phyloP scores from a whole-genome alignment of 2,888 invertebrate species.

The Eueremaeus valkanovi region DNA sequence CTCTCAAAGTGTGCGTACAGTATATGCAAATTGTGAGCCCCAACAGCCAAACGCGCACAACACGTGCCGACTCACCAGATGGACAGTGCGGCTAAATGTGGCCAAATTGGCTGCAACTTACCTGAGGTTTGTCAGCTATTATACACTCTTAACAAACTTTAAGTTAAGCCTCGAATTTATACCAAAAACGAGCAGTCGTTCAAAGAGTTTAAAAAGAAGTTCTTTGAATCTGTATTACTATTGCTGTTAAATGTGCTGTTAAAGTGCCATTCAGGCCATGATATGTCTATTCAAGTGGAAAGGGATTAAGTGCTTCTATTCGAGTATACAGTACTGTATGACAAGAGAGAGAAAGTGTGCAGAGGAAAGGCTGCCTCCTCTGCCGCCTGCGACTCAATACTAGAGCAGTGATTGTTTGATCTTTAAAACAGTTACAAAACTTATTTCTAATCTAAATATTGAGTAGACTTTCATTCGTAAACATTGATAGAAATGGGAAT shows the following conservation, averaged over 20 bases:
- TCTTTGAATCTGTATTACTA: neutral
- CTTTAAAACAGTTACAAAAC: neutral
- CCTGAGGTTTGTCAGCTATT: slow-evolving; percentile 27
- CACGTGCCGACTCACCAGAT: slow-evolving; percentile 24
- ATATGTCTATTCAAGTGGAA: neutral
- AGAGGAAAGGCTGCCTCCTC: no score
- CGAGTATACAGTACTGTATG: no score
- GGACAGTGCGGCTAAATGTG: slow-evolving; percentile 1
- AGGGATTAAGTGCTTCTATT: slow-evolving; percentile 20
- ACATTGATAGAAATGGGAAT: neutral
- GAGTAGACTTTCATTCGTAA: neutral
- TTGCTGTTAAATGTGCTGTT: slow-evolving; percentile 19
- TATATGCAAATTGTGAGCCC: neutral
- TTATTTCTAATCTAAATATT: neutral
- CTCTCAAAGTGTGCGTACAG: neutral
- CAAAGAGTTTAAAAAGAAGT: neutral
- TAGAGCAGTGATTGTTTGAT: neutral
- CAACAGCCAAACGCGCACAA: neutral
- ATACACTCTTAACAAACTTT: neutral
- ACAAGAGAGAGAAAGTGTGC: no score
- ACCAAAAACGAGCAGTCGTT: slow-evolving; percentile 13
- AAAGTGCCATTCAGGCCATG: slow-evolving; percentile 4
- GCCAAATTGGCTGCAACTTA: neutral
- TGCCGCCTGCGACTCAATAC: neutral
- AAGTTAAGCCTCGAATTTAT: neutral